Percentiles rank a stretch among this genome's conserved stretches.
phyloP scores from a whole-genome alignment of 2,888 invertebrate species.

The Brenthis daphne region DNA sequence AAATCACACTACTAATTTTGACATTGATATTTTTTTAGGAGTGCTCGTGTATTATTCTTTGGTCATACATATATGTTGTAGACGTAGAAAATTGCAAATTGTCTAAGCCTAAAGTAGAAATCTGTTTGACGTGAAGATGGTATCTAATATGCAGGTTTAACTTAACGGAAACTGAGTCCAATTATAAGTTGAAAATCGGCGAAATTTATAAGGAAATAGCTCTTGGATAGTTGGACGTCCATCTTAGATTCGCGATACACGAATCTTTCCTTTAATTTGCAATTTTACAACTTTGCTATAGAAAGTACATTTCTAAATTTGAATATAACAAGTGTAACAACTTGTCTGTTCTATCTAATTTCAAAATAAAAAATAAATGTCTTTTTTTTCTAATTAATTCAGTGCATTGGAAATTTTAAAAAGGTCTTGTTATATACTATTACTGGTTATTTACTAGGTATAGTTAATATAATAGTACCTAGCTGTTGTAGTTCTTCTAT shows the following conservation, averaged over 20 bases:
- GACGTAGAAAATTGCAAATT: not conserved
- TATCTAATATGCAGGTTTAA: constrained; percentile 43
- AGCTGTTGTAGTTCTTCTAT: no score
- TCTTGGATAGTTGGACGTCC: constrained; percentile 34
- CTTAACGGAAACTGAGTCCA: constrained; percentile 55
- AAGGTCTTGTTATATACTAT: no score
- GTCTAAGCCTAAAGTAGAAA: constrained; percentile 21
- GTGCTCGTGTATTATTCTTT: no score
- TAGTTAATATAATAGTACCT: no score
- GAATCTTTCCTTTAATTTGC: constrained; percentile 26
- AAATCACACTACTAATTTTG: no score
- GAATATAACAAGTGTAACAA: no score
- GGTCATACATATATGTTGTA: not conserved
- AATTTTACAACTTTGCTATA: constrained; percentile 4
- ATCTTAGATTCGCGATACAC: constrained; percentile 42
- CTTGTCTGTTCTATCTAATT: no score
- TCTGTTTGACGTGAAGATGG: constrained; percentile 36
- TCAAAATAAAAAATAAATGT: no score
- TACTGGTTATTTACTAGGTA: no score
- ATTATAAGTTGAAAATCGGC: constrained; percentile 50
- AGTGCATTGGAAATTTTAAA: no score
- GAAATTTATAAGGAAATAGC: constrained; percentile 46
- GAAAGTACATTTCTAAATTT: not conserved
- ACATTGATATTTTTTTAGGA: no score
- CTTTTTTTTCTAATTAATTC: no score